phyloP scores from a whole-genome alignment of 92 coral and sea anemone species.

The Phymanthus crucifer region DNA sequence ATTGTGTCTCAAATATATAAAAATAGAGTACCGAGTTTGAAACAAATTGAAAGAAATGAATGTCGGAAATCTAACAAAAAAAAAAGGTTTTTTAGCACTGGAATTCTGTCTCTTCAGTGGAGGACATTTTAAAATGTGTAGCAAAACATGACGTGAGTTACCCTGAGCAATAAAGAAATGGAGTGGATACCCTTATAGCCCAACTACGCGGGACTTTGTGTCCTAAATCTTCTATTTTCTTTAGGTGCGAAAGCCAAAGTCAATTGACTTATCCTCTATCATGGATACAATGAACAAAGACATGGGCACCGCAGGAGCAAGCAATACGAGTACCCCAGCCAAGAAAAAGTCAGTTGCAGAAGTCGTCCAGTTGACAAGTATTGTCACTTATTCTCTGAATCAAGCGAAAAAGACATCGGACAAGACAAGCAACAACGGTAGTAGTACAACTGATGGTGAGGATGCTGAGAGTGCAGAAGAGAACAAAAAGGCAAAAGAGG shows the following conservation, averaged over 20 bases:
- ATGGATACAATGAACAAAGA: conserved; percentile 5
- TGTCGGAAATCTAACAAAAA: no score
- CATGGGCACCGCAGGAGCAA: background rate
- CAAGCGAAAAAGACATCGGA: conserved; percentile 19
- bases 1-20: no score
- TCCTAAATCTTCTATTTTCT: background rate
- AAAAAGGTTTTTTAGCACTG: no score
- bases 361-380: conserved; percentile 33
- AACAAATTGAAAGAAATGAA: no score
- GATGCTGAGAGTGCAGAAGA: conserved; percentile 4
- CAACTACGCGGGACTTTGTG: no score
- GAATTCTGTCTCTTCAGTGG: no score
- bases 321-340: background rate
- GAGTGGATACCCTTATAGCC: no score
- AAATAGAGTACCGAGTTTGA: no score
- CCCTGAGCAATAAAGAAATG: no score
- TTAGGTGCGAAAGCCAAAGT: conserved; percentile 33
- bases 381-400: conserved; percentile 36
- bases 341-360: conserved; percentile 24
- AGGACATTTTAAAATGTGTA: no score
- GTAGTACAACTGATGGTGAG: background rate
- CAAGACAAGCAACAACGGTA: background rate
- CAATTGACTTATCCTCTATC: conserved; percentile 21
- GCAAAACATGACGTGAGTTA: no score
- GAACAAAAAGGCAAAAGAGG: conserved; percentile 26